Conservation (phyloP, 2,888 invertebrate genomes). For the Ochropleura plecta region DNA sequence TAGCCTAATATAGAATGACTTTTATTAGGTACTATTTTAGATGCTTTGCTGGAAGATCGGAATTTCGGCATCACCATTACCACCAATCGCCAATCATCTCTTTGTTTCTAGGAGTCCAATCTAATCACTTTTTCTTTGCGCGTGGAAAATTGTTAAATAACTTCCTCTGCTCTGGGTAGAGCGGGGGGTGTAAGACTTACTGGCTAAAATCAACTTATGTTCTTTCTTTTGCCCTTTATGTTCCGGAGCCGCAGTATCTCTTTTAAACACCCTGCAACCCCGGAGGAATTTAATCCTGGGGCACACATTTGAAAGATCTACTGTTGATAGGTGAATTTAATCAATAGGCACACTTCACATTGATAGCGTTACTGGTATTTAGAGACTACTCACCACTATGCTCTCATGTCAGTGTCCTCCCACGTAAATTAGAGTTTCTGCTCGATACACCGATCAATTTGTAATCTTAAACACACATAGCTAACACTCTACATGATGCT, state of each 20-base stretch:
- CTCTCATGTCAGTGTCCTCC: slow-evolving; percentile 31
- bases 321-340: slow-evolving; percentile 8
- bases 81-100: not conserved
- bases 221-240: too few species aligned
- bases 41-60: not conserved
- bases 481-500: slow-evolving; percentile 22
- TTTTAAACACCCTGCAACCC: not conserved
- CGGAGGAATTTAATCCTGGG: not conserved
- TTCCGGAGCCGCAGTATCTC: too few species aligned
- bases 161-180: too few species aligned
- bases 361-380: not conserved
- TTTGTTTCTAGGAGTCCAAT: not conserved
- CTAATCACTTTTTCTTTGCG: too few species aligned
- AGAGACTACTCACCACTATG: not conserved
- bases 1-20: not conserved
- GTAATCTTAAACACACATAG: slow-evolving; percentile 38
- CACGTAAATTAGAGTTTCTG: slow-evolving; percentile 3
- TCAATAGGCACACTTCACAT: slow-evolving; percentile 9
- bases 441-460: slow-evolving; percentile 17
- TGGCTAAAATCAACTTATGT: too few species aligned
- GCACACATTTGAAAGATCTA: not conserved
- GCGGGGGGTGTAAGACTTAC: too few species aligned
- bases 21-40: not conserved
- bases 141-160: too few species aligned
- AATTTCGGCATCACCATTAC: not conserved